Evolutionary conservation across 2,888 invertebrate species (phyloP), one percentile per base, ranked within the genome.

Genomic region (Metacarcinus magister): DNA sequence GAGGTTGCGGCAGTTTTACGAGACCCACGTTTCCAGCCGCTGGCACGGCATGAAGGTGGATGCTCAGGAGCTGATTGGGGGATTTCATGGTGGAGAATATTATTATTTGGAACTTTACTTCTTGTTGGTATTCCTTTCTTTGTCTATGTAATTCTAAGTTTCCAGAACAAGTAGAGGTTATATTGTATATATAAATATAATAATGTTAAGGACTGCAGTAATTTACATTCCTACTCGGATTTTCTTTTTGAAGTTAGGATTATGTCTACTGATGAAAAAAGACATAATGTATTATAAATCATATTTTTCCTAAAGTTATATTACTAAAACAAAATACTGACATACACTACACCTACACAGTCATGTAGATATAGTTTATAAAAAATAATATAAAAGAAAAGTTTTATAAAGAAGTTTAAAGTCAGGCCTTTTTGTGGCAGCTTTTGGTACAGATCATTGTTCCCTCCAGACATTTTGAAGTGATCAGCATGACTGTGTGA

Each of bases 1-100:
- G 97, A 97, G 82, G 97, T 96, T 28, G 96, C 97, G 2, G 96
- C 96, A 82, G 95, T 94, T 19, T 90, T 97, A 39, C 96, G 95
- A 2, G 95, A 96, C 95, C 94, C 89, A 10, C 96, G 96, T 5
- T 97, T 97, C 67, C 95, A 94, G 44, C 97, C 97, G 43, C 90
- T 97, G 82, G 94, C 67, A 19, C 96, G 87, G 87, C 48, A 87
- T 23, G 67, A 82, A 32, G 82, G 87, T 60, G 60, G 92, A 82
- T 96, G 92, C 93, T 87, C 94, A 16, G 96, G 96, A 39, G 92
- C 96, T 13, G 96, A 96, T 60, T 96, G 96, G 96, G 96, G 96
- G 2, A 94, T 96, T 43, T 95, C 43, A 60, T 96, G 96, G 96
- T 96, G 96, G 96, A 96, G 95, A 60, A 94, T 96, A 32, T 93